Evolutionary conservation across 2,797 vertebrate species (phyloP), one percentile per base, ranked within the genome.

Genomic region (Propithecus perrieri): DNA sequence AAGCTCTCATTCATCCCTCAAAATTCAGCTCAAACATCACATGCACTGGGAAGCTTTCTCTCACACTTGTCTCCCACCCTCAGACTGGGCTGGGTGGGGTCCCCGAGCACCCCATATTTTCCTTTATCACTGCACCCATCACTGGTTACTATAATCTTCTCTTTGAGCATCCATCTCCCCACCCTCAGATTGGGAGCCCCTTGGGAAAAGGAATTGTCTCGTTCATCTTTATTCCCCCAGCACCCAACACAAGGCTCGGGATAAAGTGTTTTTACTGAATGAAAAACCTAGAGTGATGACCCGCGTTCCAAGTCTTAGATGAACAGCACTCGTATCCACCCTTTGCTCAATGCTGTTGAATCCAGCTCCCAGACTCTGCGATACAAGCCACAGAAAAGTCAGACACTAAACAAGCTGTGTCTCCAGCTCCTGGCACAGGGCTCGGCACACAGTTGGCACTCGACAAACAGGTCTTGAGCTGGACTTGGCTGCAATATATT

Each of bases 171-270:
- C 50, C 15, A 7, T 33, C 53, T 63, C 33, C 33, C 26, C 50
- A 75, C 1, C 43, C 9, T 13, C 50, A 72, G 59, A 78, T 38
- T 20, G 30, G 50, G 14, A 94, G 41, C 8, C 71, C 89, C 79
- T 80, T 67, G 72, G n/a, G 43, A 72, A 84, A 43, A 81, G 8
- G n/a, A 87, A 81, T 67, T 35, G n/a, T 30, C 74, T 71, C 75
- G 55, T 71, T 67, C 55, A 61, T 80, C 67, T 80, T 75, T 50
- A 90, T 95, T 94, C 81, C 55, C 57, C 75, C 65, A 92, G 63
- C 18, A 55, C 35, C 53, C n/a, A 41, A 35, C 13, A 24, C 38
- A 71, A 63, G 12, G 35, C 35, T 46, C 38, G 17, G 5, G 30
- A 30, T 20, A 69, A 78, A 59, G 46, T 48, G 30, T 91, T 88